phyloP scores from a whole-genome alignment of 2,888 invertebrate species.

The Cetonia aurata region DNA sequence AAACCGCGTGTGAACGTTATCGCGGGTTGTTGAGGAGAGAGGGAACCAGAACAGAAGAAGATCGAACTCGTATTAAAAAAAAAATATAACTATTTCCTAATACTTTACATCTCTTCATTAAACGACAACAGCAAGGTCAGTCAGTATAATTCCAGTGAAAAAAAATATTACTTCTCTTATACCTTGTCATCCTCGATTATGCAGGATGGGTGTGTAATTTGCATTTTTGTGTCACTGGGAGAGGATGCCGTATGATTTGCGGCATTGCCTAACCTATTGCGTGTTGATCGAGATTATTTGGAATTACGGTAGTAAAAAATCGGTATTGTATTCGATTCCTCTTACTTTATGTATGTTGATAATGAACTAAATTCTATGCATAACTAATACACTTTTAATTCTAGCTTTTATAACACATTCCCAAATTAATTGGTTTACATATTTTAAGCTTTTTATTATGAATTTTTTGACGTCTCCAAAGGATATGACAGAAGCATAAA shows the following conservation, averaged over 20 bases:
- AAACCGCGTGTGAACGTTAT: slow-evolving; percentile 10
- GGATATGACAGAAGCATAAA: no score
- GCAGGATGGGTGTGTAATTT: slow-evolving; percentile 40
- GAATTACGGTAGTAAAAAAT: slow-evolving; percentile 13
- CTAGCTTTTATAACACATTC: no score
- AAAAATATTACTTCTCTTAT: slow-evolving; percentile 26
- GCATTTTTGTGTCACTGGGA: slow-evolving; percentile 35
- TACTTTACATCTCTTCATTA: slow-evolving; percentile 4
- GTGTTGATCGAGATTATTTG: no score
- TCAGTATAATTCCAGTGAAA: slow-evolving; percentile 31
- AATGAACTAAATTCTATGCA: neutral
- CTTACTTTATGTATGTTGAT: neutral
- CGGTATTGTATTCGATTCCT: neutral
- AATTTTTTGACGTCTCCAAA: no score
- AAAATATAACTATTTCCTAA: slow-evolving; percentile 39
- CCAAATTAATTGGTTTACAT: no score
- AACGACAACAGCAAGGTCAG: slow-evolving; percentile 29
- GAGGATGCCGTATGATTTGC: slow-evolving; percentile 3
- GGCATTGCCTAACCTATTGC: slow-evolving; percentile 15
- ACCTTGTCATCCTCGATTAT: slow-evolving; percentile 34
- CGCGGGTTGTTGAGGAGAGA: neutral
- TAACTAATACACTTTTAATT: no score
- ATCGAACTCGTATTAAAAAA: slow-evolving; percentile 13
- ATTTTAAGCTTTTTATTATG: no score
- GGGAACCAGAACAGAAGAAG: slow-evolving; percentile 9